Evolutionary conservation across 2,888 invertebrate genomes (phyloP).

Genomic region (Oligia fasciuncula): DNA sequence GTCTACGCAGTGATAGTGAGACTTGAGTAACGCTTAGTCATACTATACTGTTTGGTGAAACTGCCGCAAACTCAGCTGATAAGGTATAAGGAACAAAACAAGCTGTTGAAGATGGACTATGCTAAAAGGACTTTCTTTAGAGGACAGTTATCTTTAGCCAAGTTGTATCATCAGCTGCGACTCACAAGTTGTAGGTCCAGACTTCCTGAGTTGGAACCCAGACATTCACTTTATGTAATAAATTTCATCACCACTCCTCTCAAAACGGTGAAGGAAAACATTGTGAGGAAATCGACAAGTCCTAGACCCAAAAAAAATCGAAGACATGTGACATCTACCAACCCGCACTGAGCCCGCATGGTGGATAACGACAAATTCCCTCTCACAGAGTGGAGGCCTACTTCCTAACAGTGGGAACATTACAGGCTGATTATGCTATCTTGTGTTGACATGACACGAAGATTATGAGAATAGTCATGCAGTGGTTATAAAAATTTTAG

Average conservation of each 20-base stretch:
- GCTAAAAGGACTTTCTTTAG: background rate
- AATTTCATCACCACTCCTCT: too few relatives aligned
- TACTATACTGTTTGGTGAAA: conserved; percentile 25
- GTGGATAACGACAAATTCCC: too few relatives aligned
- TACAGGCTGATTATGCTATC: background rate
- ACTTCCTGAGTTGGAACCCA: background rate
- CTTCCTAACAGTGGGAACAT: too few relatives aligned
- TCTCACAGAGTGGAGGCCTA: too few relatives aligned
- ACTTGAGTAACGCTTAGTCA: conserved; percentile 18
- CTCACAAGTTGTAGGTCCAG: background rate
- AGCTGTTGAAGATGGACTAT: conserved; percentile 8
- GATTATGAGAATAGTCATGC: background rate
- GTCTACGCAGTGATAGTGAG: conserved; percentile 27
- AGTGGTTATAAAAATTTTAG: background rate
- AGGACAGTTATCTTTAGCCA: background rate
- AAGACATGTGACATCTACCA: too few relatives aligned
- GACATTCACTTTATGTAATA: too few relatives aligned
- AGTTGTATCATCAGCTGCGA: background rate
- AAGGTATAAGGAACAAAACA: conserved; percentile 14
- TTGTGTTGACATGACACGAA: background rate
- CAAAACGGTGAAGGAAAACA: too few relatives aligned
- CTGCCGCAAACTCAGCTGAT: conserved; percentile 37
- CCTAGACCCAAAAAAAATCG: too few relatives aligned
- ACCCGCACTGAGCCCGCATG: too few relatives aligned
- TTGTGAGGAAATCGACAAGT: too few relatives aligned